Percentiles rank a stretch among this genome's conserved stretches.
Conservation (phyloP, 2,888 invertebrate genomes). For the Epirrita christyi region DNA sequence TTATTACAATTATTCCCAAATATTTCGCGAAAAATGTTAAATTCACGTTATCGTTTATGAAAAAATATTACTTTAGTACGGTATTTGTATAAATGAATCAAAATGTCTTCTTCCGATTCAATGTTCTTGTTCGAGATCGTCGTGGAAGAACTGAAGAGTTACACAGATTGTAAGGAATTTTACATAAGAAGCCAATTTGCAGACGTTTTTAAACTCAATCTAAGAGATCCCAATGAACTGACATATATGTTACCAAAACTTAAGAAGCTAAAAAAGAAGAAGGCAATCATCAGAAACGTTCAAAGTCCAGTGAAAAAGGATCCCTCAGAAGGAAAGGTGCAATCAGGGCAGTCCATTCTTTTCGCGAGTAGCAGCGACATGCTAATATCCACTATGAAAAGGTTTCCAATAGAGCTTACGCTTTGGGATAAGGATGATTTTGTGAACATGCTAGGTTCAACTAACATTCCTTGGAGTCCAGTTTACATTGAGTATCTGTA, state of each 20-base stretch:
- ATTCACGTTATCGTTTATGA: constrained; percentile 23
- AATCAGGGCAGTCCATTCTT: constrained; percentile 52
- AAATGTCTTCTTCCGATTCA: constrained; percentile 69
- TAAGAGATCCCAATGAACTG: constrained; percentile 55
- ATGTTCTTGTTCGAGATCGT: constrained; percentile 70
- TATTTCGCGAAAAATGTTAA: constrained; percentile 34
- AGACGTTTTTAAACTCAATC: constrained; percentile 60
- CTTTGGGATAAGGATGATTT: constrained; percentile 53
- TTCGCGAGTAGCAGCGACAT: constrained; percentile 47
- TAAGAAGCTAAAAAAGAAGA: constrained; percentile 47
- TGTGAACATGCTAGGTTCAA: constrained; percentile 54
- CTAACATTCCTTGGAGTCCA: constrained; percentile 61
- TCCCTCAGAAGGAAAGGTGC: constrained; percentile 39
- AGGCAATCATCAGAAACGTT: constrained; percentile 33
- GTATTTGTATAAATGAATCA: constrained; percentile 34
- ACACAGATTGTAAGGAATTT: constrained; percentile 53
- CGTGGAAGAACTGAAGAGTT: constrained; percentile 60
- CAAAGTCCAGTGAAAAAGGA: constrained; percentile 31
- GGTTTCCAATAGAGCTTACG: constrained; percentile 61
- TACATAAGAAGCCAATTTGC: constrained; percentile 59
- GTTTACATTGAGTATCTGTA: constrained; percentile 56
- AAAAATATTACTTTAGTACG: constrained; percentile 31
- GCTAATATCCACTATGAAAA: constrained; percentile 59
- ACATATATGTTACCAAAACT: constrained; percentile 29
- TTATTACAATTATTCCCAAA: constrained; percentile 22